Evolutionary conservation across 2,797 vertebrate genomes (phyloP).

Genomic region (Pangasius krempfi): DNA sequence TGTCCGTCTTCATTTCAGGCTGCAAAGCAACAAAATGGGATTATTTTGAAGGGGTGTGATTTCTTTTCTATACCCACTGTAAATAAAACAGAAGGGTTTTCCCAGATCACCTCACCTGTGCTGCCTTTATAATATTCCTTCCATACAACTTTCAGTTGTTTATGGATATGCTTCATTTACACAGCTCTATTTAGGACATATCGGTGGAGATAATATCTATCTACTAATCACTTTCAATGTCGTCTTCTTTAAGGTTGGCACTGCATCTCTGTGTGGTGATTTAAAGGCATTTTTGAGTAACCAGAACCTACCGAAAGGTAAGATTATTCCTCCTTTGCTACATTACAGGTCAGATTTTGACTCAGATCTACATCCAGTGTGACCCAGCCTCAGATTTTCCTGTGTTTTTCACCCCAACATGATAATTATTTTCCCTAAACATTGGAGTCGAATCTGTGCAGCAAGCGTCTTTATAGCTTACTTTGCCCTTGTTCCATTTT

Average conservation of each 20-base stretch:
- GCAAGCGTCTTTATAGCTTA: background rate
- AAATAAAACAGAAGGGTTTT: background rate
- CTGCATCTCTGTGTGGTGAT: constrained; percentile 77
- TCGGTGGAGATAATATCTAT: background rate
- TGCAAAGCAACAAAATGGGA: too few species aligned
- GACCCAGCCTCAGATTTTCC: background rate
- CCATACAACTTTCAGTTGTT: background rate
- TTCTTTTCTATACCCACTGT: too few species aligned
- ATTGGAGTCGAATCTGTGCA: too few species aligned
- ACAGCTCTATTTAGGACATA: background rate
- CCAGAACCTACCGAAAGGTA: constrained; percentile 81
- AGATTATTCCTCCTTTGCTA: constrained; percentile 43
- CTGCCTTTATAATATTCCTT: background rate
- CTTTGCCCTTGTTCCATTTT: background rate
- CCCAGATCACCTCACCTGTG: background rate
- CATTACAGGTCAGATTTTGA: background rate
- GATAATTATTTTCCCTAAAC: background rate
- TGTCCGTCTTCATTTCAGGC: too few species aligned
- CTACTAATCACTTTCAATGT: background rate
- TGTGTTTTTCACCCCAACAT: background rate
- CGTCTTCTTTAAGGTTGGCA: constrained; percentile 70
- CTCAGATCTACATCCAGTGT: background rate
- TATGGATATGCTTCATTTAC: background rate
- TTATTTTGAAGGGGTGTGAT: too few species aligned
- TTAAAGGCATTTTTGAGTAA: constrained; percentile 80